Evolutionary conservation across 2,888 invertebrate species (phyloP), one percentile per base, ranked within the genome.

Genomic region (Colostygia pectinataria): DNA sequence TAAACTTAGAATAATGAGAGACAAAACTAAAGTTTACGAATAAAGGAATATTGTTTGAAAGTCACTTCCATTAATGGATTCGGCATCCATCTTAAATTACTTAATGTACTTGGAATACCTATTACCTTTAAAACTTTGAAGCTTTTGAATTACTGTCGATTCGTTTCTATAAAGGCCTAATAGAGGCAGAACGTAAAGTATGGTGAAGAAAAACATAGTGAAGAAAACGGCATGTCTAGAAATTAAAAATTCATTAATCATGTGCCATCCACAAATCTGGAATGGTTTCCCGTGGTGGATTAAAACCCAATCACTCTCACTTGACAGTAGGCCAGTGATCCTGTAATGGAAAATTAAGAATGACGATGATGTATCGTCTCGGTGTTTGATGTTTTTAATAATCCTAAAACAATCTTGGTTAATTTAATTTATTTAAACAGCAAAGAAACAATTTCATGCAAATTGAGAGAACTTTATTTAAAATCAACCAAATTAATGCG

Each of bases 1-100:
- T 45, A 39, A 43, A 44, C 44, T 42, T 36, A 23, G 27, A 39
- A n/a, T 39, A 38, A 42, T 28, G 32, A 44, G 13, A 34, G 29
- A 50, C 31, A 50, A 39, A 27, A 25, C 12, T 29, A 24, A 50
- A 43, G 39, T 39, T 50, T 43, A 31, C 20, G 10, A 44, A 36
- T 39, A 29, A 43, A 34, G 38, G 43, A 42, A 43, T 49, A 43
- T 39, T 38, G 25, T 38, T 49, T 20, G 6, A 33, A 38, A 42
- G 37, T 28, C 12, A 13, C 29, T 50, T 43, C 18, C 33, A 28
- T 28, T 42, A 23, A 38, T 33, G 13, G n/a, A 23, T 40, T 27
- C 32, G 20, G 10, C 25, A 7, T 34, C 20, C 25, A 7, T 34
- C 20, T 32, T 14, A 32, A 25, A 15, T 42, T 32, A 41, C 24